These are phyloP conservation scores for Cerastis leucographa DNA, from an alignment of 2,888 invertebrate species.

Conservation along the genomic window DNA sequence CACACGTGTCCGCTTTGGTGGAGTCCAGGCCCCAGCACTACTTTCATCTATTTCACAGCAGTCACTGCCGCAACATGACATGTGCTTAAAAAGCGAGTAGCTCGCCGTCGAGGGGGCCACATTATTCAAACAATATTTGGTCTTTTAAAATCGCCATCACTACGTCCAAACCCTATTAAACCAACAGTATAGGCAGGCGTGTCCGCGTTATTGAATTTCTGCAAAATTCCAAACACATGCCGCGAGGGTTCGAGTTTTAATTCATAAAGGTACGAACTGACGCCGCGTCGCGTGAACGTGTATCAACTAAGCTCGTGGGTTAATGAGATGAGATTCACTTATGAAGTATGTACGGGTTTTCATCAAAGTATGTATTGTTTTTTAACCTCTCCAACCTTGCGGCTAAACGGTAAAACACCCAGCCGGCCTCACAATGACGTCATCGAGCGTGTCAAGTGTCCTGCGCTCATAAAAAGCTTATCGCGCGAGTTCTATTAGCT, in stretches of 20 bases:
- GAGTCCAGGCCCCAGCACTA: no score
- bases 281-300: constrained; percentile 28
- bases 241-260: constrained; percentile 73
- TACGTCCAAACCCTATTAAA: constrained; percentile 58
- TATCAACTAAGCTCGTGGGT: constrained; percentile 38
- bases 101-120: no score
- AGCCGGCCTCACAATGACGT: no score
- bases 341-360: constrained; percentile 20
- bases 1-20: no score
- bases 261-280: constrained; percentile 58
- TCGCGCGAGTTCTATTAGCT: no score
- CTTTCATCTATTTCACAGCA: no score
- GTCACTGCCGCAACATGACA: no score
- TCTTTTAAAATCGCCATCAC: constrained; percentile 45
- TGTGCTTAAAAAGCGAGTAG: no score
- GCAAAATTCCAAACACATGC: constrained; percentile 85
- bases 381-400: no score
- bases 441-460: no score
- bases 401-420: no score
- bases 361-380: background rate
- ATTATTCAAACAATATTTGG: background rate
- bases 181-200: constrained; percentile 72
- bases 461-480: no score
- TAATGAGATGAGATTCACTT: constrained; percentile 40
- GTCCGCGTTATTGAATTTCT: constrained; percentile 85